Evolutionary conservation across 92 coral and sea anemone species (phyloP).

Genomic region (Metridium senile): DNA sequence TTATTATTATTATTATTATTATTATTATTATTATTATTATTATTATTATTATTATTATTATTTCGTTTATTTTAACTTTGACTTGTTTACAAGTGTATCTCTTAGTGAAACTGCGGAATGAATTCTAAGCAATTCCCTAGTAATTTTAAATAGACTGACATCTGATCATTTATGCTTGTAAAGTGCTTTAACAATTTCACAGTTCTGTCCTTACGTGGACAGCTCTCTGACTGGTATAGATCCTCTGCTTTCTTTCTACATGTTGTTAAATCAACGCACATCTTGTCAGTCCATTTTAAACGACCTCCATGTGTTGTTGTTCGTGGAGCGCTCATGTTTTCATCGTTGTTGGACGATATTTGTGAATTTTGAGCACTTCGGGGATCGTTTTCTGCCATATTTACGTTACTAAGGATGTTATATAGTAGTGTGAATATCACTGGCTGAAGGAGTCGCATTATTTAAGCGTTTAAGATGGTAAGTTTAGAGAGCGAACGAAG

Average conservation of each 20-base stretch:
- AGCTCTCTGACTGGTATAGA: slow-evolving; percentile 16
- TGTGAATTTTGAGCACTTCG: slow-evolving; percentile 16
- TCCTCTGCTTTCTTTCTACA: slow-evolving; percentile 28
- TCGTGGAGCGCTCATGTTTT: slow-evolving; percentile 20
- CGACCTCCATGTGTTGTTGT: slow-evolving; percentile 24
- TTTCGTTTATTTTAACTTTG: too few relatives aligned
- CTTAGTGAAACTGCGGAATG: too few relatives aligned
- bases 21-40: too few relatives aligned
- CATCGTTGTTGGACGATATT: slow-evolving; percentile 14
- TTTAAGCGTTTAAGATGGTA: slow-evolving; percentile 22
- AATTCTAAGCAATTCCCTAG: too few relatives aligned
- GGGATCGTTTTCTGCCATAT: slow-evolving; percentile 24
- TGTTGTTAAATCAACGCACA: too few relatives aligned
- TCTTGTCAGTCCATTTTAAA: too few relatives aligned
- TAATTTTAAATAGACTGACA: too few relatives aligned
- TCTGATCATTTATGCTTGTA: too few relatives aligned
- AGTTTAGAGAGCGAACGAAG: slow-evolving; percentile 23
- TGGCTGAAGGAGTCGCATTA: slow-evolving; percentile 18
- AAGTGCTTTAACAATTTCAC: too few relatives aligned
- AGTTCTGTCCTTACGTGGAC: slow-evolving; percentile 29
- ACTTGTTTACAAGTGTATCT: too few relatives aligned
- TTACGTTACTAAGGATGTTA: slow-evolving; percentile 13
- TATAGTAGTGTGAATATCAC: slow-evolving; percentile 19
- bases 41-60: too few relatives aligned
- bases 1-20: too few relatives aligned